Evolutionary conservation across 2,797 vertebrate genomes (phyloP).

Genomic region (Halcyon leucocephala): DNA sequence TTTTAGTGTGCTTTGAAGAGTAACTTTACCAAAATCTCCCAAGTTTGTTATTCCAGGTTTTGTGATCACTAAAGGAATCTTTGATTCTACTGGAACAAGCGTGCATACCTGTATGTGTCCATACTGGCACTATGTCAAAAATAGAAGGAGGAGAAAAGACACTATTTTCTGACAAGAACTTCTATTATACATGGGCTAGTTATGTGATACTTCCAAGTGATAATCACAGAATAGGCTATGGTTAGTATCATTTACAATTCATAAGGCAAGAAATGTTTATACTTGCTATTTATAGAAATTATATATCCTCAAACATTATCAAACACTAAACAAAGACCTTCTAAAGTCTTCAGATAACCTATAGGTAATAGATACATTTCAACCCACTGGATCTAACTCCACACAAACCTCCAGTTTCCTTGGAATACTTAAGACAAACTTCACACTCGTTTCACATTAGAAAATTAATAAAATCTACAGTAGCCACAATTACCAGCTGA

Average conservation of each 20-base stretch:
- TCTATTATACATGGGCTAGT: neutral
- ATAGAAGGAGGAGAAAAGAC: neutral
- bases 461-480: neutral
- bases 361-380: neutral
- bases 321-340: neutral
- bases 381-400: neutral
- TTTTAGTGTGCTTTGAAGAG: conserved; percentile 10
- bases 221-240: neutral
- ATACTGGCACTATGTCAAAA: neutral
- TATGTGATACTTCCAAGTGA: neutral
- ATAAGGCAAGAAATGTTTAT: neutral
- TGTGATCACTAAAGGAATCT: conserved; percentile 22
- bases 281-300: neutral
- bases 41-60: conserved; percentile 11
- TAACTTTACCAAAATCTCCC: neutral
- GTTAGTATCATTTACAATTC: neutral
- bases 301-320: neutral
- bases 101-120: neutral
- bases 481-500: neutral
- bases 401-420: neutral
- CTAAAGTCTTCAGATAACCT: neutral
- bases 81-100: neutral
- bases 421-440: neutral
- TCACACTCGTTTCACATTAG: neutral
- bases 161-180: neutral